Percentiles rank a stretch among this genome's conserved stretches.
These are phyloP conservation scores for Zaprionus africanus DNA, from an alignment of 1,140 invertebrate genomes.

Conservation along the genomic window DNA sequence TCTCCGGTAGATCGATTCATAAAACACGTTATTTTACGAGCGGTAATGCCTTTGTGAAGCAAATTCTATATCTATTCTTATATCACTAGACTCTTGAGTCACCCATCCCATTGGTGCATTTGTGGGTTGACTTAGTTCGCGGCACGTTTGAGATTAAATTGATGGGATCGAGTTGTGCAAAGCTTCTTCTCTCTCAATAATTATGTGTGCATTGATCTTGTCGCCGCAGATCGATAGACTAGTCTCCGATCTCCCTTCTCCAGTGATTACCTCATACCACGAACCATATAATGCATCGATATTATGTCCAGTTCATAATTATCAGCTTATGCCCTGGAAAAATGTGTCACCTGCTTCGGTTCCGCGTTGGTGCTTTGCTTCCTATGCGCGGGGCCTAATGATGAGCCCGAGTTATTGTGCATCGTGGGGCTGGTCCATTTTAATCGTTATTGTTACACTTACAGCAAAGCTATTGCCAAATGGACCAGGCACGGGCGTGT, in stretches of 20 bases:
- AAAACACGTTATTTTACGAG: slow-evolving; percentile 37
- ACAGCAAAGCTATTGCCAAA: slow-evolving; percentile 66
- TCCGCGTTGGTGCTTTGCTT: slow-evolving; percentile 48
- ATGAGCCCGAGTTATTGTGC: slow-evolving; percentile 25
- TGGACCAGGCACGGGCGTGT: slow-evolving; percentile 27
- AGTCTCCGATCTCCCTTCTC: too few species aligned
- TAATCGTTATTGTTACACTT: slow-evolving; percentile 70
- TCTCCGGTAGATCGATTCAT: slow-evolving; percentile 30
- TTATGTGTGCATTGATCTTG: slow-evolving; percentile 20
- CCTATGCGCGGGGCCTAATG: slow-evolving; percentile 27
- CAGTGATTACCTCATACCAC: background rate
- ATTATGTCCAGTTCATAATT: slow-evolving; percentile 8
- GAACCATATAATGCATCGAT: slow-evolving; percentile 2
- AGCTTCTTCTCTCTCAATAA: slow-evolving; percentile 1
- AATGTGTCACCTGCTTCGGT: slow-evolving; percentile 40
- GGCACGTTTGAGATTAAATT: background rate
- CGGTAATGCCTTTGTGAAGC: slow-evolving; percentile 47
- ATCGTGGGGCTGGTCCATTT: slow-evolving; percentile 14
- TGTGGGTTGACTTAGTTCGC: slow-evolving; percentile 11
- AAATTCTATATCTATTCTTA: slow-evolving; percentile 26
- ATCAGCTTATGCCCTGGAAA: slow-evolving; percentile 19
- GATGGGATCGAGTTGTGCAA: slow-evolving; percentile 23
- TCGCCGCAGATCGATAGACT: background rate
- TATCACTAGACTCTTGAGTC: slow-evolving; percentile 11
- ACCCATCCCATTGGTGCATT: slow-evolving; percentile 31